phyloP scores from a whole-genome alignment of 2,797 vertebrate species.

The Microctenopoma lineatum region DNA sequence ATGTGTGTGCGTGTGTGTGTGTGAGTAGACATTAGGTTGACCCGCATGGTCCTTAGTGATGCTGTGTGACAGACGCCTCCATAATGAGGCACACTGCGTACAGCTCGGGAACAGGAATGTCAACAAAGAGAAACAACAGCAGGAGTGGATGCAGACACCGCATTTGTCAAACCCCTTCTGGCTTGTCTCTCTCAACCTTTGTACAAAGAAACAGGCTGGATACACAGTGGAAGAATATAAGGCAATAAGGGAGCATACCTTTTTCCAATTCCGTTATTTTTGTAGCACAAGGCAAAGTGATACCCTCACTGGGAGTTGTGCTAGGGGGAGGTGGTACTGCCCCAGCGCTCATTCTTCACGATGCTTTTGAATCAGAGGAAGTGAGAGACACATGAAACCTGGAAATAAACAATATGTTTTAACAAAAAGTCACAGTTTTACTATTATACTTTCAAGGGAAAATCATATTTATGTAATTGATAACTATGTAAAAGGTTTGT shows the following conservation, averaged over 20 bases:
- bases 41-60: slow-evolving; percentile 9
- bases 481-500: too few relatives aligned
- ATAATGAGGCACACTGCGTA: slow-evolving; percentile 58
- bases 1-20: slow-evolving; percentile 12
- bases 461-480: too few relatives aligned
- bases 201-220: slow-evolving; percentile 5
- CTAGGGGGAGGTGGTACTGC: slow-evolving; percentile 36
- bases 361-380: slow-evolving; percentile 13
- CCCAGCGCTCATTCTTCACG: slow-evolving; percentile 24
- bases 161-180: slow-evolving; percentile 50
- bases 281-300: slow-evolving; percentile 57
- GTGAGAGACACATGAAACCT: not conserved
- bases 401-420: not conserved
- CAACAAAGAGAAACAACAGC: slow-evolving; percentile 46
- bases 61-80: slow-evolving; percentile 42
- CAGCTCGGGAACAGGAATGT: slow-evolving; percentile 24
- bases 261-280: slow-evolving; percentile 67
- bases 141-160: slow-evolving; percentile 37
- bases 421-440: not conserved
- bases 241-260: slow-evolving; percentile 46
- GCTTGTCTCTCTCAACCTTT: slow-evolving; percentile 17
- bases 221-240: slow-evolving; percentile 13
- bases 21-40: slow-evolving; percentile 19
- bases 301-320: slow-evolving; percentile 61
- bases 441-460: too few relatives aligned